Evolutionary conservation across 2,113 vertebrate genomes (phyloP).

Genomic region (Rana temporaria): DNA sequence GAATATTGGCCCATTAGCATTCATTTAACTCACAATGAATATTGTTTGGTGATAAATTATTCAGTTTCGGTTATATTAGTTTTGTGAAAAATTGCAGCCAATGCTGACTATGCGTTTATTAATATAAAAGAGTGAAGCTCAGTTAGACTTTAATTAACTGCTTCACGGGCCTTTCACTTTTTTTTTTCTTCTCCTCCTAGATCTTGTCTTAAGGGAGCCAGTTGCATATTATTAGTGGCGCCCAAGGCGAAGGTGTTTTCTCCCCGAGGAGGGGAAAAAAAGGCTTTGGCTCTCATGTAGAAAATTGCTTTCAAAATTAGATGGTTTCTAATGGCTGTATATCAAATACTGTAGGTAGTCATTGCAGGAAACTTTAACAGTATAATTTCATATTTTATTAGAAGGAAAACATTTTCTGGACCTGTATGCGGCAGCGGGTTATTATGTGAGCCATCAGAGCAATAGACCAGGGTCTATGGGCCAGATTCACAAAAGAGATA

Average conservation of each 20-base stretch:
- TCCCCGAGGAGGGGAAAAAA: not conserved
- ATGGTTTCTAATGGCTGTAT: constrained; percentile 15
- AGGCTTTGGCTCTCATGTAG: constrained; percentile 16
- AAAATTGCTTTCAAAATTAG: constrained; percentile 38
- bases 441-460: not conserved
- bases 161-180: constrained; percentile 17
- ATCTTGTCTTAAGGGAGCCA: constrained; percentile 28
- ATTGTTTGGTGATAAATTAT: constrained; percentile 43
- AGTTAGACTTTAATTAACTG: constrained; percentile 53
- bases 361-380: too few relatives aligned
- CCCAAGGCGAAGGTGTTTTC: constrained; percentile 15
- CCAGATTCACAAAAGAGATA: too few relatives aligned
- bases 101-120: constrained; percentile 38
- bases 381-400: not conserved
- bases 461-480: not conserved
- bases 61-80: constrained; percentile 38
- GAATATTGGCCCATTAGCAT: constrained; percentile 39
- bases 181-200: constrained; percentile 9
- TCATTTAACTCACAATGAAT: constrained; percentile 17
- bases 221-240: constrained; percentile 33
- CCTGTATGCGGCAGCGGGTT: not conserved
- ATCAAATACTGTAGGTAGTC: not conserved
- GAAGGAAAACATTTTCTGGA: too few relatives aligned
- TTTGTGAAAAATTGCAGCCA: constrained; percentile 31
- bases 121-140: constrained; percentile 41